Base-by-base conservation (phyloP, 2,888 invertebrate genomes). In the Conops quadrifasciatus region DNA sequence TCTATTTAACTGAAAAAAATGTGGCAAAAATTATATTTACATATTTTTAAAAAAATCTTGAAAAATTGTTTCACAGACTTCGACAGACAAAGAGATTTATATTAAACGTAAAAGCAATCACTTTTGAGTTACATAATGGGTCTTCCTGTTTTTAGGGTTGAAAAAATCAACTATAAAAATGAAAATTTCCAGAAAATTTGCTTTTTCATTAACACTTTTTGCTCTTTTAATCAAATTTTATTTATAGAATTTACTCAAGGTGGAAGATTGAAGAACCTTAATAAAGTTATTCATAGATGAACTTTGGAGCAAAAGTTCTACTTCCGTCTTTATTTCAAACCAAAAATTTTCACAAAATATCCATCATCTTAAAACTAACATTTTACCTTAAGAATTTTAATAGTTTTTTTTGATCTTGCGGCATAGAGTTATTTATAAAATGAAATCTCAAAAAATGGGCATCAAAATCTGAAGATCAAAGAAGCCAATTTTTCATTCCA, bases 281-380 rank as follows among this genome's bases (percentile, higher is more conserved):
- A 63, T 47, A 26, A 58, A 56, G 15, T 24, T 19, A 26, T 13
- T n/a, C 64, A 36, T 28, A 49, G 47, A 26, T 0, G 21, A 13
- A 71, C 26, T 62, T 9, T 47, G n/a, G n/a, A n/a, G n/a, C n/a
- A 1, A 43, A 68, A 62, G 7, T 53, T 16, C 15, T 2, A 47
- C 59, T 47, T 19, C 53, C 71, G 73, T 70, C 63, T 74, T 58
- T 70, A 66, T 28, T 64, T 74, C 72, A 68, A 71, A 71, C 58
- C 19, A 62, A 11, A 73, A 73, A 73, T 71, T 72, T 70, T 65
- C 71, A 67, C 70, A 71, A 64, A 71, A 67, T 72, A 72, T 69
- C 66, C 69, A 13, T 28, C 66, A 36, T n/a, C n/a, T 24, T n/a
- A 62, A 62, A 62, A 62, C 36, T 4, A 36, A 19, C 11, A 36